Evolutionary conservation across 2,113 vertebrate genomes (phyloP), one percentile per base, ranked within the genome.

Genomic region (Xiphias gladius): DNA sequence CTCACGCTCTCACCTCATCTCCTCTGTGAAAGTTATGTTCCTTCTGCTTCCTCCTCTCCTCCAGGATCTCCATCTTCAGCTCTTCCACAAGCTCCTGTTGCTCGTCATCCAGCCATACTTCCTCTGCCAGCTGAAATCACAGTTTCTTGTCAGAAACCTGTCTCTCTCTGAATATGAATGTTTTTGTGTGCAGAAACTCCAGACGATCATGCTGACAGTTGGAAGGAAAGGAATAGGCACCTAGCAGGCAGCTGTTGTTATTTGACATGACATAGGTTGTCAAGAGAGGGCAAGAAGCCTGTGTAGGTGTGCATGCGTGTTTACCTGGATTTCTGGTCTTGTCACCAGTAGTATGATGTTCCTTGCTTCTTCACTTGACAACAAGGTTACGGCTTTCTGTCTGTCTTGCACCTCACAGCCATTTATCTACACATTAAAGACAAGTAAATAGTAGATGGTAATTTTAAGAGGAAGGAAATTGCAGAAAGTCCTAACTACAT

Each of bases 81-180:
- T 98, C 97, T 91, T 98, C 97, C 80, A 98, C 95, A 82, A 97
- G 96, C 88, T 96, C 96, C 85, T 96, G 96, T 79, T 97, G 97
- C 94, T 99, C 97, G 86, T 98, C 98, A 93, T 99, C 97, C 85
- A 99, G 93, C 98, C 98, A 99, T 74, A 92, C 96, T 87, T 98
- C 98, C 87, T 98, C 97, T 82, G 98, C 97, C 91, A 99, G 92
- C 98, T 99, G 93, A 65, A 88, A 93, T 80, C 63, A 89, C 66
- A 90, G 84, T 59, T 72, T 80, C 82, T 81, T 78, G 73, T 94
- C 80, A 89, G 76, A 82, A 74, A 59, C 32, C 16, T 35, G n/a
- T 73, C 41, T 83, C 50, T 65, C 32, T 63, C 0, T 26, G n/a
- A 20, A 24, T 65, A 10, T 50, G 39, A 32, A 8, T 77, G n/a